Base-by-base conservation (phyloP, 2,888 invertebrate genomes). In the Eurytoma adleriae region DNA sequence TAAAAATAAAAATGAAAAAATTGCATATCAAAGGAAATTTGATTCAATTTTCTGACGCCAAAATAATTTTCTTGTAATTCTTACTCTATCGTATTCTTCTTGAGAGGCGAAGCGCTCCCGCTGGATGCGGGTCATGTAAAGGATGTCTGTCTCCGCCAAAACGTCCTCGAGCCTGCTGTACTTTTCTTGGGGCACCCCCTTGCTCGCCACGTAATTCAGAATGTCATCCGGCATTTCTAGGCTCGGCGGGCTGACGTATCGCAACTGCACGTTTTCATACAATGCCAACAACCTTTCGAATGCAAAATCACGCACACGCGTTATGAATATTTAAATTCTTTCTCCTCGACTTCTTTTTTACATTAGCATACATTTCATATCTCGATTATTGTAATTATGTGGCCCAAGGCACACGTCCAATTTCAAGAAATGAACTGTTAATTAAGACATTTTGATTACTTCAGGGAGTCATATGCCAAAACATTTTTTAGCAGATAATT, bases 91-190 rank as follows among this genome's bases (percentile, higher is more conserved):
- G 90, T 99, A 99, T 86, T 98, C 97, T 82, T 95, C 95, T 86
- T 95, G 93, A 54, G 94, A 94, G 10, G 92, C 90, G 90, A 99
- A 99, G 85, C 99, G 93, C 91, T 99, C 99, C 66, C 95, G 94
- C 90, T 99, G 99, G 86, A 99, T 98, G 85, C 99, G 94, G 0
- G 99, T 99, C 96, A 99, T 97, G 89, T 99, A 99, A 50, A 99
- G 92, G 0, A 99, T 99, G 91, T 99, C 99, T 0, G 99, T 99
- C 82, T 96, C 97, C 0, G 95, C 95, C 52, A 99, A 91, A 2
- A 97, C 98, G 79, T 96, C 95, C 90, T 98, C 97, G 83, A 99
- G 92, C 20, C 92, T 93, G n/a, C 91, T 91, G 85, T 93, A 94
- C 70, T 94, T 93, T 87, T 94, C 93, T 91, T 99, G 98, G 7